A percentile compares a stretch with the other conserved stretches of the same genome.
Conservation (phyloP, 2,113 vertebrate species). For the Tiliqua scincoides region DNA sequence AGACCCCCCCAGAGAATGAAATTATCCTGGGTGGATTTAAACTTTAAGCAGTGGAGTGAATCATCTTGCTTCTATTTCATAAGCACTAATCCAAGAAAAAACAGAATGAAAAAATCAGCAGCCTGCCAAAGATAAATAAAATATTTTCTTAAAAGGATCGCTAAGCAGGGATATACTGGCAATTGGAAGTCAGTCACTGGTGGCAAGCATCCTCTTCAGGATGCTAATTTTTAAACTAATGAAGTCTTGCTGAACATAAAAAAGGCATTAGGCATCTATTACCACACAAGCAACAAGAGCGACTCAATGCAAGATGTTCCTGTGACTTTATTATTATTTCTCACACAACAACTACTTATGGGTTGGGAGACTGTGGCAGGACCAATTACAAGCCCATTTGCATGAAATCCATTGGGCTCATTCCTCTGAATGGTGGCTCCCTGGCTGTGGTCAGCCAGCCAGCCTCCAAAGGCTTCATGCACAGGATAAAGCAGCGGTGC, state of each 20-base stretch:
- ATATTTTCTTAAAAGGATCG: slow-evolving; percentile 11
- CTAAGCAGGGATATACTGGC: slow-evolving; percentile 26
- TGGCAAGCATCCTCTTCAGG: slow-evolving; percentile 52
- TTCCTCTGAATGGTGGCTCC: background rate
- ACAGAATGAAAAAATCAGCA: background rate
- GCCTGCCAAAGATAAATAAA: background rate
- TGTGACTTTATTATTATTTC: background rate
- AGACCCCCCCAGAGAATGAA: slow-evolving; percentile 25
- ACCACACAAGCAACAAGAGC: slow-evolving; percentile 37
- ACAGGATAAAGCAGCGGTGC: background rate
- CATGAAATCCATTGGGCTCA: background rate
- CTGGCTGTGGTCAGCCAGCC: background rate
- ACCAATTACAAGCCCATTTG: background rate
- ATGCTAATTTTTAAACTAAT: slow-evolving; percentile 61
- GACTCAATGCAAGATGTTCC: slow-evolving; percentile 8
- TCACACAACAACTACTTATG: background rate
- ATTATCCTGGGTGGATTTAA: background rate
- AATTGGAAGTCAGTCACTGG: slow-evolving; percentile 40
- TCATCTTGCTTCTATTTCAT: slow-evolving; percentile 25
- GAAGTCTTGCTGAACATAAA: slow-evolving; percentile 40
- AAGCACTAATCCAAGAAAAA: slow-evolving; percentile 16
- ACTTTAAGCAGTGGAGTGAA: slow-evolving; percentile 11
- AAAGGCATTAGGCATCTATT: slow-evolving; percentile 45
- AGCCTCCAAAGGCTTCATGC: background rate
- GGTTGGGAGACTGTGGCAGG: background rate